A percentile compares a stretch with the other conserved stretches of the same genome.
phyloP scores from a whole-genome alignment of 2,797 vertebrate species.

The Lagorchestes hirsutus region DNA sequence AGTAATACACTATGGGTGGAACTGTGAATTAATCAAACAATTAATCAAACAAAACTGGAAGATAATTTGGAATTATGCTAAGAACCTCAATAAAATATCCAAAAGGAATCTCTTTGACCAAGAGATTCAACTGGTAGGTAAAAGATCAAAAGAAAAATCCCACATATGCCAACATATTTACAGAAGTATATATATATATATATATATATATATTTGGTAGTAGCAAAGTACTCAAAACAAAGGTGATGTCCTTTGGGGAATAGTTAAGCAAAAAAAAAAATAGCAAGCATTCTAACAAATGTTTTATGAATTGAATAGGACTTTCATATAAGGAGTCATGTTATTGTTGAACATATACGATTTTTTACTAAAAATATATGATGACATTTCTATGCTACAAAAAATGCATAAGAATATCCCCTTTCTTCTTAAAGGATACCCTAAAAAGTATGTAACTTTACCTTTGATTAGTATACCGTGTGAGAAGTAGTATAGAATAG shows the following conservation, averaged over 20 bases:
- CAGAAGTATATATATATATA: neutral
- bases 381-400: conserved; percentile 51
- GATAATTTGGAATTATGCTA: neutral
- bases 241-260: neutral
- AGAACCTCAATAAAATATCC: neutral
- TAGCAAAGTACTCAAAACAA: neutral
- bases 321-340: conserved; percentile 35
- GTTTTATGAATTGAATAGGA: neutral
- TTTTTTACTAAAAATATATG: conserved; percentile 58
- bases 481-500: neutral
- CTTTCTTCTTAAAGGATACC: conserved; percentile 23
- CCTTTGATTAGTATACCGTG: too few relatives aligned
- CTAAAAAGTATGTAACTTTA: neutral
- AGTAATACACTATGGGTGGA: neutral
- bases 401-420: conserved; percentile 32
- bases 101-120: neutral
- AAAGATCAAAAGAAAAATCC: neutral
- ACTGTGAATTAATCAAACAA: neutral
- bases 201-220: neutral
- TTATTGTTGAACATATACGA: conserved; percentile 31
- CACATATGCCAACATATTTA: neutral
- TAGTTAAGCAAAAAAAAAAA: too few relatives aligned
- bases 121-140: neutral
- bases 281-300: too few relatives aligned
- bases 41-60: neutral